phyloP scores from a whole-genome alignment of 1,140 invertebrate species.

The Meteorus sp. region DNA sequence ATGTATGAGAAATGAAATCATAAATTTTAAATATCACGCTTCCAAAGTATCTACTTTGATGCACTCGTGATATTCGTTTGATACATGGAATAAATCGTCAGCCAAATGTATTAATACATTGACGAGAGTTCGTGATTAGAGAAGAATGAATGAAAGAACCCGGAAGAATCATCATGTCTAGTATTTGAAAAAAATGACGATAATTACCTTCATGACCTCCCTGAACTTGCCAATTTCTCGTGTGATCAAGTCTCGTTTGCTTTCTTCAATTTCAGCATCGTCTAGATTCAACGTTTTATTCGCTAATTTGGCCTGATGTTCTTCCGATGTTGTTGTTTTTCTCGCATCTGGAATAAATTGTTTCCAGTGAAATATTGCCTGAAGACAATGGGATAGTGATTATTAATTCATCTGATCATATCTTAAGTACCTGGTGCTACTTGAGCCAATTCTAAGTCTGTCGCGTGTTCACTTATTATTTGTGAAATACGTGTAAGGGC shows the following conservation, averaged over 20 bases:
- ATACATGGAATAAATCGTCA: neutral
- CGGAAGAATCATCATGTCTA: constrained; percentile 27
- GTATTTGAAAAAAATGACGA: constrained; percentile 20
- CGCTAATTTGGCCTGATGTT: constrained; percentile 63
- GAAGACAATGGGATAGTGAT: constrained; percentile 5
- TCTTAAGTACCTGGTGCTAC: constrained; percentile 55
- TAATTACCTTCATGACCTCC: constrained; percentile 92
- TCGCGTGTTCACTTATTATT: constrained; percentile 80
- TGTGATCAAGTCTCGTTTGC: constrained; percentile 94
- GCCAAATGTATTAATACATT: neutral
- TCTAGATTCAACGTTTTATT: constrained; percentile 68
- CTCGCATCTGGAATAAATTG: constrained; percentile 22
- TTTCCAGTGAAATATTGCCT: constrained; percentile 11
- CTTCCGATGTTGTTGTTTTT: constrained; percentile 54
- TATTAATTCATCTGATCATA: too few species aligned
- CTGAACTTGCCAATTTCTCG: constrained; percentile 96
- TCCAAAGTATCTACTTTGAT: too few species aligned
- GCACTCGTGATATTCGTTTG: neutral
- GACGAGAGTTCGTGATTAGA: neutral
- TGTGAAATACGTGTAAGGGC: constrained; percentile 76
- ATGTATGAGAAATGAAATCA: too few species aligned
- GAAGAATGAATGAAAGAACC: constrained; percentile 2
- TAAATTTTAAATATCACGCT: too few species aligned
- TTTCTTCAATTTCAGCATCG: constrained; percentile 90
- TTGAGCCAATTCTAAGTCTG: constrained; percentile 71